Base-by-base conservation (phyloP, 1,140 invertebrate genomes). In the Polyergus mexicanus region DNA sequence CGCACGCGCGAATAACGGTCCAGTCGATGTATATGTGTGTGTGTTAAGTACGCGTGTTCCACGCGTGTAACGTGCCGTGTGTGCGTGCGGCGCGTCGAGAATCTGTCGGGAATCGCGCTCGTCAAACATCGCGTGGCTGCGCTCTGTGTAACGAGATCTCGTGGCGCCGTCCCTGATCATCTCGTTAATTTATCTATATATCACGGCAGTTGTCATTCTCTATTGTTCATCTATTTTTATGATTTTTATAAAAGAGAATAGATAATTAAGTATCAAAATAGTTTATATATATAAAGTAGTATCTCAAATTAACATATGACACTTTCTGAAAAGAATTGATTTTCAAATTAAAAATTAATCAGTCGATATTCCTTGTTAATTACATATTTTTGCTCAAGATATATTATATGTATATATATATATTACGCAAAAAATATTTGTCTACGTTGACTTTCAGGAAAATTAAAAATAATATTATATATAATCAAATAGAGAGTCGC, bases 1-100 rank as follows among this genome's bases (percentile, higher is more conserved):
- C 86, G 68, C 83, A 89, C 77, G 85, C 71, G 88, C 86, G 80
- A 89, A 87, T 89, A 87, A 90, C 86, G 84, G 78, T 60, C n/a
- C 44, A 47, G 71, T 41, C 32, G 22, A 4, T 32, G 32, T 32
- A 4, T 32, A 3, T 32, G 32, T 32, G 32, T 32, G 35, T 44
- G 58, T 58, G 77, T 51, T 44, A 56, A 25, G 54, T 72, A 47
- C 25, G 16, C 3, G 8, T 11, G 58, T 72, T 35, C 41, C 71
- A 47, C 13, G 62, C 28, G 56, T 54, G 38, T 1, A 11, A 63
- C 3, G 22, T 3, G 28, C 28, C 44, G 32, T 54, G 35, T 69
- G 38, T 35, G 44, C 72, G 44, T 41, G 38, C 5, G 22, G 65
- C 54, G 19, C 11, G n/a, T 72, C n/a, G 22, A 51, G 77, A 88